Base-by-base conservation (phyloP, 2,888 invertebrate species). In the Andrena flavipes region DNA sequence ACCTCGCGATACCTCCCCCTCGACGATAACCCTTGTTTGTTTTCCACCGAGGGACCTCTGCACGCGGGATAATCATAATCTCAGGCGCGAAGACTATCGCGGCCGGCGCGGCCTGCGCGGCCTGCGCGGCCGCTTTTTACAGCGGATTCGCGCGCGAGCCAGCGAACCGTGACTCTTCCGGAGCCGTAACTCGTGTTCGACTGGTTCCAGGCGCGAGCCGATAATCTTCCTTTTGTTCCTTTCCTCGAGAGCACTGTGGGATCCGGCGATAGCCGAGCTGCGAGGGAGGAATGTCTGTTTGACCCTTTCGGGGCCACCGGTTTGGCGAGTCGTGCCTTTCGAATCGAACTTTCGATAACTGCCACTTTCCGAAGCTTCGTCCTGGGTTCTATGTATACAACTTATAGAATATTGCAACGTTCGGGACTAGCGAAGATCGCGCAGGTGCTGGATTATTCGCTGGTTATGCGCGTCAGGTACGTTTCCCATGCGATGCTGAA, bases 11-110 rank as follows among this genome's bases (percentile, higher is more conserved):
- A 33, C 62, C 74, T 35, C 62, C 75, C 75, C 70, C 74, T 74
- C 75, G 30, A 63, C 75, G 84, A 88, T 90, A 88, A 86, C 87
- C 87, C 88, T 83, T 90, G 89, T 91, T 91, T 91, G 90, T 89
- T 91, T 89, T 90, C 79, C 82, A 77, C 68, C 65, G 30, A 56
- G 51, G 67, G 75, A 67, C 64, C 63, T 65, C 63, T 51, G n/a
- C 16, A 16, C 26, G 42, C 60, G 48, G 80, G 80, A 75, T 71
- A 87, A 87, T 84, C 63, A 77, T 82, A 78, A 72, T 80, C 69
- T 63, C 20, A 67, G 51, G 82, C 63, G 77, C 76, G 81, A 82
- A 73, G 59, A 59, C 54, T 51, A 71, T 67, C 68, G 48, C 51
- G 73, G 16, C 30, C 30, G 51, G 26, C 20, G 48, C 10, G 30